Conservation (phyloP, 1,140 invertebrate genomes). For the Pentalonia nigronervosa region DNA sequence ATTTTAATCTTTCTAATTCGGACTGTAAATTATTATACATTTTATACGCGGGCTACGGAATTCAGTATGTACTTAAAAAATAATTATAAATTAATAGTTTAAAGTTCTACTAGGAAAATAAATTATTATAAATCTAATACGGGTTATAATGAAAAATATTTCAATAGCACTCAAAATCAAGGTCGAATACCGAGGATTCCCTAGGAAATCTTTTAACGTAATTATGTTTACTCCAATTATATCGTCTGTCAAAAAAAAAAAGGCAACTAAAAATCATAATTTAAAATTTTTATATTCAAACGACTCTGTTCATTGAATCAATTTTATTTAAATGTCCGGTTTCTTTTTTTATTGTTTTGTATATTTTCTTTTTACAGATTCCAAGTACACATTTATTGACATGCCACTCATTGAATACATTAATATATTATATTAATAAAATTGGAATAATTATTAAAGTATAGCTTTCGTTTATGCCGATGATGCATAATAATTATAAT, state of each 20-base stretch:
- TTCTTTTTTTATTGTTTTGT: not conserved
- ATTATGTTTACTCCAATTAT: not conserved
- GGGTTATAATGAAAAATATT: not conserved
- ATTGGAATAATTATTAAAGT: not conserved
- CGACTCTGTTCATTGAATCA: not conserved
- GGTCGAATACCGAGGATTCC: not conserved
- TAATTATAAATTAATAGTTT: constrained; percentile 4
- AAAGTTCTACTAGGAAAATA: constrained; percentile 1
- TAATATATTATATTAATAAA: not conserved
- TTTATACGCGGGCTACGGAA: not conserved
- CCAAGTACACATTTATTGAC: not conserved
- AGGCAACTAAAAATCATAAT: not conserved
- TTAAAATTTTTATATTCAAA: not conserved
- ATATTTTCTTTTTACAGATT: not conserved
- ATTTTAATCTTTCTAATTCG: not conserved
- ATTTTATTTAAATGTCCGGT: not conserved
- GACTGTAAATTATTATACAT: not conserved
- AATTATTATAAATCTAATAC: not conserved
- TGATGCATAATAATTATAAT: no score
- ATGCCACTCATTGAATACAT: not conserved
- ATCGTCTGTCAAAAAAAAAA: not conserved
- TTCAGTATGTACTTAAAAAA: not conserved
- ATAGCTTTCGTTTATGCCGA: no score
- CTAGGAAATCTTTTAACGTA: not conserved
- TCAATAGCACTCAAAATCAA: not conserved